phyloP scores from a whole-genome alignment of 2,888 invertebrate genomes.

The Timema cristinae region DNA sequence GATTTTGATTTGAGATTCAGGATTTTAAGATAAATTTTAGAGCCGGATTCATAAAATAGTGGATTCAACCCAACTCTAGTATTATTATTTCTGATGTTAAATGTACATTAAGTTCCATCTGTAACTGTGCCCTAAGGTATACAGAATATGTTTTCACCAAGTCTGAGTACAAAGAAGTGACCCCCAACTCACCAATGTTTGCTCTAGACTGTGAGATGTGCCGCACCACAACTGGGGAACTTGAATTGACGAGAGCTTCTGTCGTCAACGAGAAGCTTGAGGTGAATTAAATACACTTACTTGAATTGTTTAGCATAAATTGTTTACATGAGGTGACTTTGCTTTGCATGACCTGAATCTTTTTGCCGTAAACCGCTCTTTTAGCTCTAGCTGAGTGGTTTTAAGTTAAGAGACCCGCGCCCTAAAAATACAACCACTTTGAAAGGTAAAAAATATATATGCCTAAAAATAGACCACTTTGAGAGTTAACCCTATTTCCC shows the following conservation, averaged over 20 bases:
- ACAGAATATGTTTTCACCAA: constrained; percentile 69
- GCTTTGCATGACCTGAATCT: no score
- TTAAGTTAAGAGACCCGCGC: not conserved
- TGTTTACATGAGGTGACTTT: no score
- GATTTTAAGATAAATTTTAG: no score
- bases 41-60: no score
- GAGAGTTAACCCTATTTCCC: no score
- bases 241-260: constrained; percentile 83
- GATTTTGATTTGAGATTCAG: no score
- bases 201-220: constrained; percentile 96
- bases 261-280: constrained; percentile 77
- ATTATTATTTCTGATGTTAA: not conserved
- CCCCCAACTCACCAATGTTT: constrained; percentile 79
- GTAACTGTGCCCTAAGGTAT: constrained; percentile 45
- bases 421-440: no score
- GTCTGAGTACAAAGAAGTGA: constrained; percentile 69
- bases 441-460: no score
- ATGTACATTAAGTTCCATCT: not conserved
- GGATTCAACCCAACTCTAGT: not conserved
- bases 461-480: no score
- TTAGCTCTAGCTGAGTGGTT: not conserved
- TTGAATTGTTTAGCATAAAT: no score
- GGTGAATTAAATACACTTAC: constrained; percentile 34
- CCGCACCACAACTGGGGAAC: constrained; percentile 60
- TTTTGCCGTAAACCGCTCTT: no score